Percentiles rank a stretch among this genome's conserved stretches.
phyloP scores from a whole-genome alignment of 2,797 vertebrate genomes.

The Ptychadena robeensis region DNA sequence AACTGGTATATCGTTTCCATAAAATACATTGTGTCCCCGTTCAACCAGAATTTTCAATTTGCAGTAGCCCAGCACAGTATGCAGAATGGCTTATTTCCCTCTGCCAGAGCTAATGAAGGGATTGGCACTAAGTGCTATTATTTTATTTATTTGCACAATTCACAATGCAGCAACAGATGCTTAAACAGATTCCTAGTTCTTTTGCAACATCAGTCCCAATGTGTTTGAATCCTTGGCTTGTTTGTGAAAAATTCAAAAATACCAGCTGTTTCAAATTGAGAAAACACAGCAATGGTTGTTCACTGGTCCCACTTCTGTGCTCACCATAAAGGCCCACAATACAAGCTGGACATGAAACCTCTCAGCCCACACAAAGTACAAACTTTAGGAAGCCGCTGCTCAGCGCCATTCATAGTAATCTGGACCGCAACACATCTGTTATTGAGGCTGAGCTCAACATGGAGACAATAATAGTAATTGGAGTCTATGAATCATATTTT shows the following conservation, averaged over 20 bases:
- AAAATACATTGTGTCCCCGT: slow-evolving; percentile 13
- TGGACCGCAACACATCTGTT: slow-evolving; percentile 45
- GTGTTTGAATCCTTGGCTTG: slow-evolving; percentile 71
- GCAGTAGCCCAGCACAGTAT: slow-evolving; percentile 41
- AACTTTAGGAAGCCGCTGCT: slow-evolving; percentile 35
- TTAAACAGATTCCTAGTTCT: slow-evolving; percentile 73
- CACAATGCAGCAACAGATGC: slow-evolving; percentile 74
- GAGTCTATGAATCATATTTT: slow-evolving; percentile 34
- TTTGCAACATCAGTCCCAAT: slow-evolving; percentile 64
- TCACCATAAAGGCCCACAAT: slow-evolving; percentile 40
- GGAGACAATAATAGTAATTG: slow-evolving; percentile 42
- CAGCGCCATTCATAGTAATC: slow-evolving; percentile 20
- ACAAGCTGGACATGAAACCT: slow-evolving; percentile 57
- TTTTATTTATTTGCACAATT: slow-evolving; percentile 67
- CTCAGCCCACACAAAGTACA: slow-evolving; percentile 43
- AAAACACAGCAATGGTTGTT: slow-evolving; percentile 55
- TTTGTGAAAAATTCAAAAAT: slow-evolving; percentile 72
- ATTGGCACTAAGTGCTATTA: slow-evolving; percentile 66
- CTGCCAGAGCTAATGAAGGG: slow-evolving; percentile 67
- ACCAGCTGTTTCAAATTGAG: slow-evolving; percentile 67
- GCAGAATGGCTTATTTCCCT: background rate
- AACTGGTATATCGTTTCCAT: slow-evolving; percentile 3
- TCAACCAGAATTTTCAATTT: slow-evolving; percentile 26
- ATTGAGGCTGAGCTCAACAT: slow-evolving; percentile 15
- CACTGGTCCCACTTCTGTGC: slow-evolving; percentile 43